Evolutionary conservation across 2,797 vertebrate genomes (phyloP).

Genomic region (Phoeniculus purpureus): DNA sequence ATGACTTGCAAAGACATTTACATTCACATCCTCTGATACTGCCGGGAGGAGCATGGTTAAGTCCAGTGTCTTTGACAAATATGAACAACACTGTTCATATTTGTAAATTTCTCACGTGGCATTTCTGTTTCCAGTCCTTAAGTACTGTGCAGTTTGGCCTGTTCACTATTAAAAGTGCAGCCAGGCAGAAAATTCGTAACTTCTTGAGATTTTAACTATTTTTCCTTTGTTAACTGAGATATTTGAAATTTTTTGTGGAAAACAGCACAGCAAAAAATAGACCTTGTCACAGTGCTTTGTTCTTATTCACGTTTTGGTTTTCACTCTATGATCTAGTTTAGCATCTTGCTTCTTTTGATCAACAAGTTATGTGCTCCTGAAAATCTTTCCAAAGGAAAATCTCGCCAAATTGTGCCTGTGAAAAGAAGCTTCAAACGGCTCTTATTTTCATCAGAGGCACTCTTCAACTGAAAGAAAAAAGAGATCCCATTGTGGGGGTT

Average conservation of each 20-base stretch:
- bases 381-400: background rate
- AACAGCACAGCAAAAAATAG: background rate
- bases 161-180: background rate
- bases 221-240: background rate
- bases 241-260: background rate
- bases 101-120: conserved; percentile 25
- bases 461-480: background rate
- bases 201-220: background rate
- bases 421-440: background rate
- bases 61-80: conserved; percentile 29
- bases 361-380: background rate
- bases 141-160: background rate
- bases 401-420: background rate
- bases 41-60: conserved; percentile 3
- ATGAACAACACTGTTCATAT: background rate
- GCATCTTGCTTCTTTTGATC: background rate
- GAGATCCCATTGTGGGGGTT: rapidly evolving
- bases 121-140: conserved; percentile 10
- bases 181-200: background rate
- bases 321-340: background rate
- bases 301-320: background rate
- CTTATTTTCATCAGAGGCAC: background rate
- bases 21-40: conserved; percentile 9
- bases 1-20: background rate
- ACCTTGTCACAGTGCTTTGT: background rate